A percentile compares a stretch with the other conserved stretches of the same genome.
Conservation (phyloP, 2,113 vertebrate species). For the Sapajus apella region DNA sequence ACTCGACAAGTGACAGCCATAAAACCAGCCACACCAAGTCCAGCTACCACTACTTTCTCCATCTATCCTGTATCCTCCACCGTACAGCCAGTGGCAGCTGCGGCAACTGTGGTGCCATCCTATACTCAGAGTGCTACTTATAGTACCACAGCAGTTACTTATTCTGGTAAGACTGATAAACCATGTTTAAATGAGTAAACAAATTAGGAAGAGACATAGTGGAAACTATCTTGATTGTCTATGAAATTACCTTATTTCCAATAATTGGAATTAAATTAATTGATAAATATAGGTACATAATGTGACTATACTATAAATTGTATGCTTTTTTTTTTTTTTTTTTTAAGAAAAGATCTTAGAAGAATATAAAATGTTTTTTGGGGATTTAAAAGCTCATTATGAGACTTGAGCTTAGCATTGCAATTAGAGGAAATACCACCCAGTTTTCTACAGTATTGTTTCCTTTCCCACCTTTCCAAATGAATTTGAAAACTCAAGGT, state of each 20-base stretch:
- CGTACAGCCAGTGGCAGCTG: constrained; percentile 94
- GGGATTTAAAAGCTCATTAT: constrained; percentile 7
- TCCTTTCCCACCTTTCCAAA: not conserved
- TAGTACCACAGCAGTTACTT: constrained; percentile 97
- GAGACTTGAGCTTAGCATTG: not conserved
- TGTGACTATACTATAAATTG: not conserved
- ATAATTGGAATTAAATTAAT: constrained; percentile 34
- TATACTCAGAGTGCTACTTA: constrained; percentile 98
- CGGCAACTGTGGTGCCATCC: constrained; percentile 95
- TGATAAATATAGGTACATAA: not conserved
- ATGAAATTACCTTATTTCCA: not conserved
- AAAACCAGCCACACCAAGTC: constrained; percentile 96
- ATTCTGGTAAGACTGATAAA: constrained; percentile 89
- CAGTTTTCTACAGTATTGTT: not conserved
- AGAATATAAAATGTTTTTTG: constrained; percentile 2
- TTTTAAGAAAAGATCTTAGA: not conserved
- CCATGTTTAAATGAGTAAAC: constrained; percentile 29
- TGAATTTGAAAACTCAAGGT: constrained; percentile 45
- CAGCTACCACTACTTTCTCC: constrained; percentile 96
- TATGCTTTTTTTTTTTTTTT: not conserved
- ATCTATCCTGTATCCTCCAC: constrained; percentile 98
- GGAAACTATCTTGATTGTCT: not conserved
- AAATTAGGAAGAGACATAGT: not conserved
- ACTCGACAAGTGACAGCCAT: constrained; percentile 98
- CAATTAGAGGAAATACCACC: not conserved